Conservation (phyloP, 2,888 invertebrate species). For the Caenorhabditis doughertyi region DNA sequence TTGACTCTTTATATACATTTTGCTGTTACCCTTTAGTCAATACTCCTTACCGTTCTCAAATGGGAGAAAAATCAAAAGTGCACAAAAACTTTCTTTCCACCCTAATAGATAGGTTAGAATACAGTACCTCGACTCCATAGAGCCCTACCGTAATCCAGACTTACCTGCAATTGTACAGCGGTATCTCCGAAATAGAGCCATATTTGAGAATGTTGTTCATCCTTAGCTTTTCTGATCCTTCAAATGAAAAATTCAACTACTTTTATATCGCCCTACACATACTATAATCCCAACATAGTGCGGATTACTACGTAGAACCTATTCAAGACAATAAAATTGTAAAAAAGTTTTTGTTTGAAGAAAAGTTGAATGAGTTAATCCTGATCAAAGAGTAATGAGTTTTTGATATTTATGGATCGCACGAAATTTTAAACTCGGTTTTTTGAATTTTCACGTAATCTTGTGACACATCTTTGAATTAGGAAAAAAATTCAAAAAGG, state of each 20-base stretch:
- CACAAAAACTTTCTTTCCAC: no score
- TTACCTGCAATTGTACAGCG: conserved; percentile 54
- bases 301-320: conserved; percentile 18
- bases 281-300: conserved; percentile 13
- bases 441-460: not conserved
- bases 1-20: no score
- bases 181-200: conserved; percentile 41
- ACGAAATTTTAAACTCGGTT: no score
- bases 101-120: no score
- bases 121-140: no score
- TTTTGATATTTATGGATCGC: no score
- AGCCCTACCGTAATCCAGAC: not conserved
- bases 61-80: no score
- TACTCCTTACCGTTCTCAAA: no score
- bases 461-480: not conserved
- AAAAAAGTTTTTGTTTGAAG: not conserved
- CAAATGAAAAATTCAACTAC: not conserved
- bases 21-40: no score
- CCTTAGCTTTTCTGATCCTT: not conserved
- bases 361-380: not conserved
- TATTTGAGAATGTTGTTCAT: conserved; percentile 50
- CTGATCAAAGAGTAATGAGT: not conserved
- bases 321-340: conserved; percentile 9
- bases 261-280: conserved; percentile 22
- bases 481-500: not conserved